Base-by-base conservation (phyloP, 2,113 vertebrate genomes). In the Etheostoma spectabile region DNA sequence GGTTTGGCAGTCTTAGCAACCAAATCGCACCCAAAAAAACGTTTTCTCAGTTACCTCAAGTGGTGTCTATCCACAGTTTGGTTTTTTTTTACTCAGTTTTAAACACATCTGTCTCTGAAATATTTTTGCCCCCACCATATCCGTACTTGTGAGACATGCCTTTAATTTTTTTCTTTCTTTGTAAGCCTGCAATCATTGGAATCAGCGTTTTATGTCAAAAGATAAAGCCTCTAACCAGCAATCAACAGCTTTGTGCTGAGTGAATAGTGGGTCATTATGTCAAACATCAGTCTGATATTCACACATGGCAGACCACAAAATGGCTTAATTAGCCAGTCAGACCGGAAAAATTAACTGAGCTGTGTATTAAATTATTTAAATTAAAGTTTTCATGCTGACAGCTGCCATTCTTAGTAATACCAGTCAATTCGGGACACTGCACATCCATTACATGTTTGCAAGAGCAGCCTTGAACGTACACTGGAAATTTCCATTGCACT, bases 251-350 rank as follows among this genome's bases (percentile, higher is more conserved):
- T 68, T 82, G 71, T 82, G 51, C 66, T 79, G 71, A 12, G 61
- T 79, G 79, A 79, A 76, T n/a, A 45, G 48, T 1, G 30, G 49
- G 79, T 79, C 70, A 52, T 88, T 68, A 15, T 67, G 72, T 85
- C 61, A 72, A 62, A 72, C 45, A 62, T 70, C 79, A 79, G 49
- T 19, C 42, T 76, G 49, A 59, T 60, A 30, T 73, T 77, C 71
- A 66, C 62, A 68, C 35, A 61, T 49, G 61, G 45, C 38, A 49
- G 66, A 62, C 38, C 14, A 55, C 5, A 51, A 6, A 82, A 79
- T 35, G 52, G 53, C 42, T 57, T 48, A 13, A 61, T 55, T 52
- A 21, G 27, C 62, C 27, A 71, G 80, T 77, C 76, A 80, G 49
- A 57, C 2, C 2, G 0, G 2, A 70, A 24, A 3, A 33, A 21